phyloP scores from a whole-genome alignment of 2,797 vertebrate genomes.

The Phoebastria nigripes region DNA sequence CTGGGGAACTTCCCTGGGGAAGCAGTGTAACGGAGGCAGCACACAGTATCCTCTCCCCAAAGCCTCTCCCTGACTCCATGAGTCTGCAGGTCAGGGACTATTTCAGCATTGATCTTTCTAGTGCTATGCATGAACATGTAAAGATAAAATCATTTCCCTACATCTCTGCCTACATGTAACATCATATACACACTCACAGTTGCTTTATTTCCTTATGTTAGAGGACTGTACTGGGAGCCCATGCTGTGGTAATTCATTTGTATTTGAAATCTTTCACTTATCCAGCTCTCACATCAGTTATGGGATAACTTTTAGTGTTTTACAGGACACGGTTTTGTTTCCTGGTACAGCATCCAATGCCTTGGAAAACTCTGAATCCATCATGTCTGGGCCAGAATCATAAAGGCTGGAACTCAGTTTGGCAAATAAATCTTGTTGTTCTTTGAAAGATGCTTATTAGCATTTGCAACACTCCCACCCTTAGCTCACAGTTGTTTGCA shows the following conservation, averaged over 20 bases:
- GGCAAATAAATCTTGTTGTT: not conserved
- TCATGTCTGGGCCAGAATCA: not conserved
- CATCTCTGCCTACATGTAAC: not conserved
- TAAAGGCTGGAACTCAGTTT: not conserved
- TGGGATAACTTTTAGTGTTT: not conserved
- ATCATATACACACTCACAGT: no score
- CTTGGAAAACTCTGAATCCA: not conserved
- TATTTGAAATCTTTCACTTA: not conserved
- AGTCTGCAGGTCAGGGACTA: not conserved
- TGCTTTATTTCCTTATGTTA: not conserved
- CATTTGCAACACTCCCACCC: not conserved
- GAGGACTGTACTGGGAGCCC: not conserved
- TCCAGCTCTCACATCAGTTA: not conserved
- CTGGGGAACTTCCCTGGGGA: not conserved
- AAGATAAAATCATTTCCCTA: not conserved
- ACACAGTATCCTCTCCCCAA: not conserved
- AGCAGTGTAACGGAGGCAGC: not conserved
- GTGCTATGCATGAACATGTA: accelerated
- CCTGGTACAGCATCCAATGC: not conserved
- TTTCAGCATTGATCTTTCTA: not conserved
- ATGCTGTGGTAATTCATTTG: not conserved
- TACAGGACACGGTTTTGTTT: not conserved
- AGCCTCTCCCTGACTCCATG: not conserved
- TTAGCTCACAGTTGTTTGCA: not conserved
- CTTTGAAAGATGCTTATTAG: not conserved